A percentile compares a stretch with the other conserved stretches of the same genome.
phyloP scores from a whole-genome alignment of 2,888 invertebrate species.

The Tetragonula carbonaria region DNA sequence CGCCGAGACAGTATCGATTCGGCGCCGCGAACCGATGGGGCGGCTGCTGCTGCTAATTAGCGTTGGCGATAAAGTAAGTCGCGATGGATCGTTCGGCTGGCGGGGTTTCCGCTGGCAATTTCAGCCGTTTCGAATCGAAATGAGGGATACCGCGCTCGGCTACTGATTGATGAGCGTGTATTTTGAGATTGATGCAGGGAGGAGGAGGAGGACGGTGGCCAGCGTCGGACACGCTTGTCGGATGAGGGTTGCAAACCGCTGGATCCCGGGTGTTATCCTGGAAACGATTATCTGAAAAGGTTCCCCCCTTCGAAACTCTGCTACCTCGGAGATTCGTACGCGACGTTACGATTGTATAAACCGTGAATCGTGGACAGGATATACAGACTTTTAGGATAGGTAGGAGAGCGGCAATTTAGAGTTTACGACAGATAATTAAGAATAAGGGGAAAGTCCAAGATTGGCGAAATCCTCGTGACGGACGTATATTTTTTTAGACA shows the following conservation, averaged over 20 bases:
- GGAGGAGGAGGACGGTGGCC: too few species aligned
- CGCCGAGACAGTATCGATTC: conserved; percentile 33
- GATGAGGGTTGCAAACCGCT: background rate
- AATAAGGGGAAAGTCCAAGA: too few species aligned
- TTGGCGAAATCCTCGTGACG: too few species aligned
- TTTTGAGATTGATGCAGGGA: conserved; percentile 12
- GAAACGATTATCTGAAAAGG: background rate
- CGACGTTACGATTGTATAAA: background rate
- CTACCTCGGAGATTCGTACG: background rate
- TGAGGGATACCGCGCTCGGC: background rate
- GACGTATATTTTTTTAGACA: too few species aligned
- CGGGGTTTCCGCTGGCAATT: background rate
- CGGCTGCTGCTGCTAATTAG: conserved; percentile 26
- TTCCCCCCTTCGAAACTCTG: background rate
- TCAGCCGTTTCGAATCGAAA: background rate
- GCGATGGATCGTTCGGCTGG: conserved; percentile 11
- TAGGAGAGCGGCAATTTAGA: too few species aligned
- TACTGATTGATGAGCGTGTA: conserved; percentile 26
- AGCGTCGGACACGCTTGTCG: background rate
- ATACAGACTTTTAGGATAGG: too few species aligned
- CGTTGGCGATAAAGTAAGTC: conserved; percentile 16
- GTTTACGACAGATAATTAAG: too few species aligned
- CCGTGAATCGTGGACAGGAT: too few species aligned
- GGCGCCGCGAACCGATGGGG: background rate
- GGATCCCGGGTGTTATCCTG: background rate